A percentile compares a stretch with the other conserved stretches of the same genome.
Conservation (phyloP, 2,888 invertebrate species). For the Itoplectis maculator region DNA sequence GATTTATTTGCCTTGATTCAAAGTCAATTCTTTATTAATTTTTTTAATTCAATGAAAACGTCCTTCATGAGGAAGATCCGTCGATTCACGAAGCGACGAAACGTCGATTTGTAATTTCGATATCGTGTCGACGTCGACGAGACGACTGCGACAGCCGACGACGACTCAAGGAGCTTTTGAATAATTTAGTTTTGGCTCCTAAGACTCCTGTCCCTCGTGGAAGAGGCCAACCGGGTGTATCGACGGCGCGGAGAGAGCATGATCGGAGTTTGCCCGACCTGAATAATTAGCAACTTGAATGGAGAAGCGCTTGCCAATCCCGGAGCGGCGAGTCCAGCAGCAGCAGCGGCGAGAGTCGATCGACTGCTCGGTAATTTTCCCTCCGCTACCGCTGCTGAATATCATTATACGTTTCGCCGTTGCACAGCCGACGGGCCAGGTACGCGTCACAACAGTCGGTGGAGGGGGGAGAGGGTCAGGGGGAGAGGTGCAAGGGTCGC, state of each 20-base stretch:
- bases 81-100: too few relatives aligned
- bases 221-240: not conserved
- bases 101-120: not conserved
- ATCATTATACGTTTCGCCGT: not conserved
- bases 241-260: not conserved
- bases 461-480: too few relatives aligned
- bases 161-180: conserved; percentile 5
- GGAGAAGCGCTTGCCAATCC: not conserved
- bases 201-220: not conserved
- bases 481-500: too few relatives aligned
- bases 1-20: too few relatives aligned
- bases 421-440: too few relatives aligned
- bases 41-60: too few relatives aligned
- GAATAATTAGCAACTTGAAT: conserved; percentile 40
- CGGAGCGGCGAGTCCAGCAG: conserved; percentile 18
- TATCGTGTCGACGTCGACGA: not conserved
- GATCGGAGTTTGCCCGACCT: conserved; percentile 32
- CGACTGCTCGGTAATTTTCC: conserved; percentile 32
- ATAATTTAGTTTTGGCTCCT: conserved; percentile 1
- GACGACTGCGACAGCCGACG: not conserved
- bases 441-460: not conserved
- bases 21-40: too few relatives aligned
- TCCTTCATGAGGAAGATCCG: too few relatives aligned
- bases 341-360: conserved; percentile 1
- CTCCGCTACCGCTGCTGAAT: conserved; percentile 10